These are phyloP conservation scores for Streptopelia turtur DNA, from an alignment of 2,797 vertebrate species.

Conservation along the genomic window DNA sequence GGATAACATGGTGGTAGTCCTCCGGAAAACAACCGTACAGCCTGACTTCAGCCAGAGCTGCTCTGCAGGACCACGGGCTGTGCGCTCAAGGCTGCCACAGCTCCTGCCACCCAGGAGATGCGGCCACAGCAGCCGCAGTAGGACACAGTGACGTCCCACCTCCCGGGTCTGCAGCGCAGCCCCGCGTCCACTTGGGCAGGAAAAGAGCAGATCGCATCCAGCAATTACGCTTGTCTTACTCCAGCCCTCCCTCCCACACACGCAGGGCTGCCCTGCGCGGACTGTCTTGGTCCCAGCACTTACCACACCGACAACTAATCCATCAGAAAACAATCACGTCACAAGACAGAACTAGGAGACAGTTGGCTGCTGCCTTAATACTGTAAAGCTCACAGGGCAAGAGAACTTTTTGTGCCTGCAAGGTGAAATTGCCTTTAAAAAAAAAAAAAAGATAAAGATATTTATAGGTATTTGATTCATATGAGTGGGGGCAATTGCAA, in stretches of 20 bases:
- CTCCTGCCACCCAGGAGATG: neutral
- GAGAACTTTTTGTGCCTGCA: neutral
- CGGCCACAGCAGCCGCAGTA: too few relatives aligned
- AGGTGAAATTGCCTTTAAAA: neutral
- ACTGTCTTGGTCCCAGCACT: neutral
- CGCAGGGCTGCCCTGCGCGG: neutral
- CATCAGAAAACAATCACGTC: neutral
- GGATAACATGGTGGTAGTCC: neutral
- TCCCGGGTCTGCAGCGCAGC: neutral
- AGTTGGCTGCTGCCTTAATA: neutral
- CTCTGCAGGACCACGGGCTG: neutral
- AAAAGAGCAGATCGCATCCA: neutral
- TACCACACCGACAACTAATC: neutral
- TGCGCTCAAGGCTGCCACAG: neutral
- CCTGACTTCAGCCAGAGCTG: neutral
- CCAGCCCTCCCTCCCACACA: neutral
- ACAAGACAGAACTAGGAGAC: neutral
- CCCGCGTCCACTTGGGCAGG: accelerated
- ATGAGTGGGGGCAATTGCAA: neutral
- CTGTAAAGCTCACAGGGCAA: neutral
- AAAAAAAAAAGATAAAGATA: neutral
- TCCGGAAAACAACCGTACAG: neutral
- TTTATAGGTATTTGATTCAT: neutral
- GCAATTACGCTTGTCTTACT: neutral
- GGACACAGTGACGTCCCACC: neutral